These are phyloP conservation scores for Drosophila teissieri DNA, from an alignment of 1,140 invertebrate genomes.

Conservation along the genomic window DNA sequence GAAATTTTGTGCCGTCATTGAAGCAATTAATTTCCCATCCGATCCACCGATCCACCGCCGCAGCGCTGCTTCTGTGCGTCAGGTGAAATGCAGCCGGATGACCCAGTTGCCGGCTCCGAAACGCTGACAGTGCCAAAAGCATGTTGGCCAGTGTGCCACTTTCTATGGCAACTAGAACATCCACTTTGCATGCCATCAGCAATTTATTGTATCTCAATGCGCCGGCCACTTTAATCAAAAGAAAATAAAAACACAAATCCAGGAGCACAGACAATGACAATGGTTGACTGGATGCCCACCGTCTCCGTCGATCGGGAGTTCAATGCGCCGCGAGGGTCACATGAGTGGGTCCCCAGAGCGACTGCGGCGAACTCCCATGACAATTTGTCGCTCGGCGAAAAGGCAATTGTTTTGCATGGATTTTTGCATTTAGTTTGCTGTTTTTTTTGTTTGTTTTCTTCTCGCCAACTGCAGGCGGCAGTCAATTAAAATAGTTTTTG, in stretches of 20 bases:
- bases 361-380: slow-evolving; percentile 68
- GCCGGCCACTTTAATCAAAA: slow-evolving; percentile 33
- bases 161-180: slow-evolving; percentile 76
- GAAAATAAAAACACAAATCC: background rate
- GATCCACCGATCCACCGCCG: slow-evolving; percentile 1
- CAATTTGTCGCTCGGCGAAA: slow-evolving; percentile 78
- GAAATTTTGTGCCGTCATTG: slow-evolving; percentile 60
- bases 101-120: slow-evolving; percentile 52
- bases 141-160: slow-evolving; percentile 73
- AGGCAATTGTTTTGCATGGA: slow-evolving; percentile 74
- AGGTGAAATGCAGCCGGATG: slow-evolving; percentile 65
- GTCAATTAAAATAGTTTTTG: slow-evolving; percentile 81
- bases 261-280: slow-evolving; percentile 33
- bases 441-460: slow-evolving; percentile 25
- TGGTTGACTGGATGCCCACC: slow-evolving; percentile 4
- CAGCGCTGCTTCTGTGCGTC: slow-evolving; percentile 60
- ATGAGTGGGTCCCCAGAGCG: slow-evolving; percentile 31
- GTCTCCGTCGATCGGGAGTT: slow-evolving; percentile 55
- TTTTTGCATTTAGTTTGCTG: slow-evolving; percentile 52
- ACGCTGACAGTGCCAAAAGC: slow-evolving; percentile 52
- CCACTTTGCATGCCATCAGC: slow-evolving; percentile 67
- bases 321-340: slow-evolving; percentile 78
- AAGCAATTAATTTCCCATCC: slow-evolving; percentile 58
- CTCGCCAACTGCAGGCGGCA: slow-evolving; percentile 30
- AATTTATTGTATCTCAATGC: slow-evolving; percentile 64